Base-by-base conservation (phyloP, 2,113 vertebrate species). In the Tragelaphus imberbis region DNA sequence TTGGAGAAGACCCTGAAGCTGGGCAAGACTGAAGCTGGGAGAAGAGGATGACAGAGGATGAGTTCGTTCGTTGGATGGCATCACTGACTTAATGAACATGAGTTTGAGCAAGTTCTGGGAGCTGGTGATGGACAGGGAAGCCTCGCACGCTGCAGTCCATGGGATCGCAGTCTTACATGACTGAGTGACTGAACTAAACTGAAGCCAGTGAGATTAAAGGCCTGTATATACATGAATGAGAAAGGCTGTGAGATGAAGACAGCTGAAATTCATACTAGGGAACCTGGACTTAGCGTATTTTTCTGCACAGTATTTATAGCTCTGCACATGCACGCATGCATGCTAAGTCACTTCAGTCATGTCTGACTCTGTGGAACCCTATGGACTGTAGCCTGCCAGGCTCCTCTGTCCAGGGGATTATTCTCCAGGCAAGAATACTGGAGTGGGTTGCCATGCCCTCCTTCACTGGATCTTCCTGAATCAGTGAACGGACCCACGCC, bases 391-490 rank as follows among this genome's bases (percentile, higher is more conserved):
- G 36, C 12, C 71, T 27, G 12, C 36, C 40, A 77, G 12, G 36
- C 36, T 77, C 36, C 71, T 77, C 23, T 40, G 71, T 77, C 71
- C 23, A 77, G 11, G 23, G 23, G 71, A 77, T 77, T 77, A 77
- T 77, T 77, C 71, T 77, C 36, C 71, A 44, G 23, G 71, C 6
- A 27, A 7, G 23, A 44, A 44, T 27, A 44, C 36, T 14, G 6
- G 36, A 77, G 71, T 44, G 23, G 71, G 12, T 27, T 44, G 40
- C 36, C 36, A 77, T 77, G 12, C 36, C 11, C 36, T 27, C 23
- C 71, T 27, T 7, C 71, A 44, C 0, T 1, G 23, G 36, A 27
- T 44, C 6, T 44, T 44, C 3, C 36, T 14, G 23, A 71, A 23
- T 5, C n/a, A 23, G 2, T 0, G 1, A 71, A 71, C 6, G 36